A percentile compares a stretch with the other conserved stretches of the same genome.
phyloP scores from a whole-genome alignment of 2,888 invertebrate species.

The Lochmaea crataegi region DNA sequence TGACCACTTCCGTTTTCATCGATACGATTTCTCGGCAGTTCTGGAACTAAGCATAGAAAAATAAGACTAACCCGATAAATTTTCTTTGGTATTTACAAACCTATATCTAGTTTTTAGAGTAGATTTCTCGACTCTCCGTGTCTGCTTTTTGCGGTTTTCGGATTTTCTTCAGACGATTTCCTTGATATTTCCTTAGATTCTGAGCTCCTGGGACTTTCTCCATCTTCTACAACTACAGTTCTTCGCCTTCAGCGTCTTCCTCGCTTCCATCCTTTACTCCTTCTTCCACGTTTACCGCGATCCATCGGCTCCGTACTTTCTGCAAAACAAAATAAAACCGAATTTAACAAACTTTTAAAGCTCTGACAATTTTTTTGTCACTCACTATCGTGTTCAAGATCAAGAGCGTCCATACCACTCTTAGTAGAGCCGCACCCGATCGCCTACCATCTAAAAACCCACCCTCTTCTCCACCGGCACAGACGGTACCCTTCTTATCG shows the following conservation, averaged over 20 bases:
- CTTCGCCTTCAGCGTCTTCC: conserved; percentile 10
- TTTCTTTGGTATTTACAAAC: too few species aligned
- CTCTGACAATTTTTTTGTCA: not conserved
- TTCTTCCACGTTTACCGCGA: conserved; percentile 12
- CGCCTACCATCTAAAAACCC: too few species aligned
- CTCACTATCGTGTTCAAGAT: conserved; percentile 14
- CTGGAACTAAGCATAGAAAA: conserved; percentile 8
- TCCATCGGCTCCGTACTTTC: conserved; percentile 16
- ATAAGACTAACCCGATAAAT: too few species aligned
- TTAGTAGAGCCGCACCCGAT: too few species aligned
- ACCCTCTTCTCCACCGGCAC: too few species aligned
- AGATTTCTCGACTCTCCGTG: not conserved
- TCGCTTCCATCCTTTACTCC: conserved; percentile 6
- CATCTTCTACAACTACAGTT: not conserved
- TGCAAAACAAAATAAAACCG: not conserved
- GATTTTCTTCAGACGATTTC: conserved; percentile 25
- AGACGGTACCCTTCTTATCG: too few species aligned
- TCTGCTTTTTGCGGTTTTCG: conserved; percentile 17
- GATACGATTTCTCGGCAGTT: not conserved
- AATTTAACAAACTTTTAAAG: too few species aligned
- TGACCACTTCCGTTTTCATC: conserved; percentile 18
- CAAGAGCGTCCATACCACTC: conserved; percentile 8
- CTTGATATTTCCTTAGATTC: conserved; percentile 18
- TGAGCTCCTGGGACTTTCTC: not conserved
- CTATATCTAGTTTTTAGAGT: not conserved